phyloP scores from a whole-genome alignment of 2,888 invertebrate species.

The Polydrusus tereticollis region DNA sequence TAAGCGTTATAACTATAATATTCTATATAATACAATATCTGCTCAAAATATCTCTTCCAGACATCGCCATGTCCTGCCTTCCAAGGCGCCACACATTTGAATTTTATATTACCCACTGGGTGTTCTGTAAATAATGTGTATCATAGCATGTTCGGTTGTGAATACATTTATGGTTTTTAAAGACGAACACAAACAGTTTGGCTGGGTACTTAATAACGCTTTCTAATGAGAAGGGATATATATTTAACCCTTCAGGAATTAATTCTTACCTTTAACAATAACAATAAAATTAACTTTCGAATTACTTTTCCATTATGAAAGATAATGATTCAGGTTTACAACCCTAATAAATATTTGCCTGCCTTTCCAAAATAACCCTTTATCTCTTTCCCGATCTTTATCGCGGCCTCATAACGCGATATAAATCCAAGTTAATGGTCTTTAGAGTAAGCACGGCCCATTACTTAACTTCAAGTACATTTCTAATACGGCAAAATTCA shows the following conservation, averaged over 20 bases:
- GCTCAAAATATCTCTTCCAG: no score
- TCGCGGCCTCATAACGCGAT: constrained; percentile 48
- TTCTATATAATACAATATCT: no score
- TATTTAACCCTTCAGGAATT: neutral
- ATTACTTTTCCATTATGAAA: constrained; percentile 46
- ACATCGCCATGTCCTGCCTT: no score
- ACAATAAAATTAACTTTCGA: constrained; percentile 42
- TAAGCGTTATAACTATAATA: no score
- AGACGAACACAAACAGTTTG: no score
- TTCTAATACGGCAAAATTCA: constrained; percentile 34
- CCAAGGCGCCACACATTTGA: no score
- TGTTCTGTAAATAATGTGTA: no score
- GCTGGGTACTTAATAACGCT: neutral
- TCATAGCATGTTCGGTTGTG: no score
- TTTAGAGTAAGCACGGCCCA: constrained; percentile 46
- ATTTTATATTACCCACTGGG: no score
- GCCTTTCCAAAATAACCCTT: constrained; percentile 38
- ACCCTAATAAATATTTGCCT: constrained; percentile 45
- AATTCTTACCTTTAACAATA: constrained; percentile 22
- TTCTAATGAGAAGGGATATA: constrained; percentile 2
- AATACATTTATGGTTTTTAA: no score
- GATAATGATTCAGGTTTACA: constrained; percentile 47
- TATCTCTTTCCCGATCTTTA: constrained; percentile 46
- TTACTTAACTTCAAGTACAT: constrained; percentile 44
- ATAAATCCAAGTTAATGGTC: constrained; percentile 49